Conservation (phyloP, 1,140 invertebrate species). For the Pseudomyrmex sp. region DNA sequence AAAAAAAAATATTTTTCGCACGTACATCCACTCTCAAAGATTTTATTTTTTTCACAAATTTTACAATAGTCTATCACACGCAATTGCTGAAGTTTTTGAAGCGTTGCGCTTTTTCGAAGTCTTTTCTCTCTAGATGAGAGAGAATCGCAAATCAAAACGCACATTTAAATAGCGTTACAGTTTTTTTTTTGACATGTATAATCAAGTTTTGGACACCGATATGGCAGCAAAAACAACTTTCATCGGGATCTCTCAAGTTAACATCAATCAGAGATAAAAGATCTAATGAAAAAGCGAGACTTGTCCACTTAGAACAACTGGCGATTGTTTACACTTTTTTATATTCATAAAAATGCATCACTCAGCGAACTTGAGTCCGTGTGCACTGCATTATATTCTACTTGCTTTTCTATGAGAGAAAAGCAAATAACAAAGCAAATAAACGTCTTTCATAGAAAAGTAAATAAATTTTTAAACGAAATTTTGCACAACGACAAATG, state of each 20-base stretch:
- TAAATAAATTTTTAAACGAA: conserved; percentile 1
- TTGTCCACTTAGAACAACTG: conserved; percentile 22
- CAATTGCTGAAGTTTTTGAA: neutral
- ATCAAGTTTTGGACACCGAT: too few species aligned
- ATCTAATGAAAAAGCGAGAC: neutral
- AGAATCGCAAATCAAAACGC: conserved; percentile 21
- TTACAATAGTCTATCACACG: conserved; percentile 5
- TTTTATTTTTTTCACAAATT: too few species aligned
- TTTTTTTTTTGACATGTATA: too few species aligned
- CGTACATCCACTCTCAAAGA: too few species aligned
- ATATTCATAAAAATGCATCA: conserved; percentile 12
- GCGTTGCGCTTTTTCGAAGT: neutral
- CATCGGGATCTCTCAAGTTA: neutral
- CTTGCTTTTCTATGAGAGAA: too few species aligned
- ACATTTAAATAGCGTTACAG: too few species aligned
- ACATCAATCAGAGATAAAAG: neutral
- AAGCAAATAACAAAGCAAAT: too few species aligned
- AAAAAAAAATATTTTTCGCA: too few species aligned
- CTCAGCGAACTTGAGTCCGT: too few species aligned
- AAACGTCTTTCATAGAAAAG: neutral
- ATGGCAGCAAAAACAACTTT: neutral
- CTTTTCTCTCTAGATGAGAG: neutral
- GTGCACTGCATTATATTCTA: neutral
- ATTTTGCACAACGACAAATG: neutral
- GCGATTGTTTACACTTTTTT: neutral